These are phyloP conservation scores for Oreochromis grahami DNA, from an alignment of 2,797 vertebrate genomes.

Conservation along the genomic window DNA sequence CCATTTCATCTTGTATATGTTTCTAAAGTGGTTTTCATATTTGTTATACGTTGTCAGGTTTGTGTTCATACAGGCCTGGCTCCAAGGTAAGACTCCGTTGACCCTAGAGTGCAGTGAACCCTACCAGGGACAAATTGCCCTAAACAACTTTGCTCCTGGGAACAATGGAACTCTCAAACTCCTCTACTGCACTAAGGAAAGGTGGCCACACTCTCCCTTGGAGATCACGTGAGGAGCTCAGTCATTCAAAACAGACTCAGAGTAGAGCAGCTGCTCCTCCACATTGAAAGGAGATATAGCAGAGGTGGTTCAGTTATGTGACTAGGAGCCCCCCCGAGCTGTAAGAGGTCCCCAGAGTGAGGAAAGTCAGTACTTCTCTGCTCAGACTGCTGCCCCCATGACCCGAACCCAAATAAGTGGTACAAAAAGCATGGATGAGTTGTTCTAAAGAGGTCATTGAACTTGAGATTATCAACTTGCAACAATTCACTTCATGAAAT, in stretches of 20 bases:
- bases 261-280: not conserved
- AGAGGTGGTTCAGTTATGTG: not conserved
- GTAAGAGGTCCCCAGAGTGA: not conserved
- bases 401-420: not conserved
- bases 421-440: not conserved
- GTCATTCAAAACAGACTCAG: not conserved
- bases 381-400: too few species aligned
- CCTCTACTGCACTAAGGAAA: too few species aligned
- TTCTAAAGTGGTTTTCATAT: too few species aligned
- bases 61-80: too few species aligned
- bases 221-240: not conserved
- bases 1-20: too few species aligned
- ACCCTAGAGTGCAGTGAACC: too few species aligned
- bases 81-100: too few species aligned
- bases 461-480: not conserved
- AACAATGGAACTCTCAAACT: too few species aligned
- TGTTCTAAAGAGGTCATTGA: not conserved
- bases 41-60: too few species aligned
- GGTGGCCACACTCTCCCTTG: not conserved
- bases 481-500: not conserved
- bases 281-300: not conserved
- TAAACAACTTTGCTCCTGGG: too few species aligned
- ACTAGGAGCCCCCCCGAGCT: too few species aligned
- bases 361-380: not conserved
- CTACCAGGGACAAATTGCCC: too few species aligned